These are phyloP conservation scores for Poeciliopsis presidionis DNA, from an alignment of 2,797 vertebrate genomes.

Conservation along the genomic window DNA sequence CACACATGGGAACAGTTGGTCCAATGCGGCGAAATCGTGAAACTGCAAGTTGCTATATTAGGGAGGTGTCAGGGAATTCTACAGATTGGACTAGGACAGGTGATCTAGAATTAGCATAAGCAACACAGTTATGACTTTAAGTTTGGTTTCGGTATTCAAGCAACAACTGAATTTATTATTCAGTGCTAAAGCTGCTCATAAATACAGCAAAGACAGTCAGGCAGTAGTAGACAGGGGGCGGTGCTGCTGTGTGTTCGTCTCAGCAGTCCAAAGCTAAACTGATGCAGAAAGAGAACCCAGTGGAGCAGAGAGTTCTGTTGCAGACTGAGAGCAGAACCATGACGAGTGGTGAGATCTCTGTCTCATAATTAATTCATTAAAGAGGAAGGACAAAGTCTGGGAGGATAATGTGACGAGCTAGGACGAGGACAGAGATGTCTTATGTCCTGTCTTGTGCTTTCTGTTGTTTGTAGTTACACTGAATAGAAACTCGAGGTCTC, in stretches of 20 bases:
- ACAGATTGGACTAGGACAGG: not conserved
- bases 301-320: not conserved
- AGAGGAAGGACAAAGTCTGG: not conserved
- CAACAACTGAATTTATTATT: not conserved
- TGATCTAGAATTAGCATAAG: not conserved
- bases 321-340: not conserved
- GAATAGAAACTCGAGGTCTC: not conserved
- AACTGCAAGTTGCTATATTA: not conserved
- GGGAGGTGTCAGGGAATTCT: not conserved
- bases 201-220: not conserved
- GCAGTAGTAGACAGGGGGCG: not conserved
- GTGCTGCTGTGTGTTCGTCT: not conserved
- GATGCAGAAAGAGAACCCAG: not conserved
- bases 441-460: not conserved
- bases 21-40: not conserved
- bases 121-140: not conserved
- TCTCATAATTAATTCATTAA: constrained; percentile 1
- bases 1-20: not conserved
- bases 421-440: not conserved
- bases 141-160: not conserved
- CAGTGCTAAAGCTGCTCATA: not conserved
- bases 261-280: not conserved
- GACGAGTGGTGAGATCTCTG: not conserved
- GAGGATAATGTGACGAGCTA: not conserved
- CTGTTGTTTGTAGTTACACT: not conserved